Conservation (phyloP, 2,113 vertebrate species). For the Ivindomyrus marchei region DNA sequence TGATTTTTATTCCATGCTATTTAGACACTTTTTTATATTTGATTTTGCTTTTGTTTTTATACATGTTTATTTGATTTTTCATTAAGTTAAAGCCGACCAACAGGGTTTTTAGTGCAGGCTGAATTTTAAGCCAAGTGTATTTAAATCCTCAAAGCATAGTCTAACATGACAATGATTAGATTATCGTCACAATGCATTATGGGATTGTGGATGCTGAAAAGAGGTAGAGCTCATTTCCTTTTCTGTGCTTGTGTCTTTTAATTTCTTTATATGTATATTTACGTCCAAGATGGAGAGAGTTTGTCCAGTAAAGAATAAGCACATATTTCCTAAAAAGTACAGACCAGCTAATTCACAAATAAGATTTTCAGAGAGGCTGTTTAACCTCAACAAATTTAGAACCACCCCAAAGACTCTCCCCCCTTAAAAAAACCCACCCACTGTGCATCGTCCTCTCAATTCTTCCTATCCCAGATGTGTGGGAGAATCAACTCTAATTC, state of each 20-base stretch:
- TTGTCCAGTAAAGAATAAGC: neutral
- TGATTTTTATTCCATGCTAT: neutral
- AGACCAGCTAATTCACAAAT: neutral
- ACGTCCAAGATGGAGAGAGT: neutral
- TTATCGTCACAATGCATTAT: neutral
- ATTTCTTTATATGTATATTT: neutral
- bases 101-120: neutral
- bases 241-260: neutral
- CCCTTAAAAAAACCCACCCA: neutral
- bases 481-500: slow-evolving; percentile 36
- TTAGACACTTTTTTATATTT: neutral
- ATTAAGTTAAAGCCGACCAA: neutral
- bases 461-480: slow-evolving; percentile 22
- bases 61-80: neutral
- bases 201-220: neutral
- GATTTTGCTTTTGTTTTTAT: neutral
- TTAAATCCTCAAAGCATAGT: neutral
- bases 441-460: neutral
- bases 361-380: neutral
- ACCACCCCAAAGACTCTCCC: neutral
- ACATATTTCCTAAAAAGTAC: neutral
- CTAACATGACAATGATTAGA: neutral
- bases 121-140: neutral
- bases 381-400: neutral
- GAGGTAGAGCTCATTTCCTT: neutral